Evolutionary conservation across 2,888 invertebrate species (phyloP), one percentile per base, ranked within the genome.

Genomic region (Ormyrus nitidulus): DNA sequence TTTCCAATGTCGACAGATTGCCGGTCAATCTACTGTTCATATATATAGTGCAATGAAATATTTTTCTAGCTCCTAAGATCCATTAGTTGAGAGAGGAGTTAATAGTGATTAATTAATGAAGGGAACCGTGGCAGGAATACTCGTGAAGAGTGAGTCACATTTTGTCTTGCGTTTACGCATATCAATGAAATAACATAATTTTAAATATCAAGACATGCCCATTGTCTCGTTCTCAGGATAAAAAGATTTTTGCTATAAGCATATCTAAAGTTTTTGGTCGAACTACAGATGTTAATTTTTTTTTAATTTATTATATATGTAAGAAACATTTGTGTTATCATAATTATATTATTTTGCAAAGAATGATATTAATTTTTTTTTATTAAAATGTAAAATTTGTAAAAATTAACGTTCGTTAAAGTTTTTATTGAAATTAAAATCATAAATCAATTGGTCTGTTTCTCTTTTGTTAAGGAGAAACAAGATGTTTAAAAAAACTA

Each of bases 1-100:
- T 62, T 65, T 34, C 3, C 61, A 49, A 62, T 48, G 69, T 77
- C 19, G 6, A 82, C 51, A 82, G 86, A 78, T 86, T 84, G 85
- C 86, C 84, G 86, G 86, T 64, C 84, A 82, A 85, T 85, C 84
- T 78, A 66, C 70, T 80, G 56, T 77, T 77, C 44, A 78, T 73
- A 34, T 34, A 34, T 34, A 74, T 69, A 82, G 78, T 81, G 74
- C 66, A 79, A 44, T 82, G 66, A 82, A 79, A 80, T 85, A 85
- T 86, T 86, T 86, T 86, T 85, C 82, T 85, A 85, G 81, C 19
- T 76, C 59, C 49, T 68, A 64, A 77, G 11, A 58, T 61, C 9
- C 46, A 73, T 74, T 70, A 74, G 46, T 13, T 65, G 46, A 70
- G 19, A 64, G 46, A 46, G 13, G n/a, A 73, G 11, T 62, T 62